phyloP scores from a whole-genome alignment of 2,888 invertebrate genomes.

The Parnassius apollo region DNA sequence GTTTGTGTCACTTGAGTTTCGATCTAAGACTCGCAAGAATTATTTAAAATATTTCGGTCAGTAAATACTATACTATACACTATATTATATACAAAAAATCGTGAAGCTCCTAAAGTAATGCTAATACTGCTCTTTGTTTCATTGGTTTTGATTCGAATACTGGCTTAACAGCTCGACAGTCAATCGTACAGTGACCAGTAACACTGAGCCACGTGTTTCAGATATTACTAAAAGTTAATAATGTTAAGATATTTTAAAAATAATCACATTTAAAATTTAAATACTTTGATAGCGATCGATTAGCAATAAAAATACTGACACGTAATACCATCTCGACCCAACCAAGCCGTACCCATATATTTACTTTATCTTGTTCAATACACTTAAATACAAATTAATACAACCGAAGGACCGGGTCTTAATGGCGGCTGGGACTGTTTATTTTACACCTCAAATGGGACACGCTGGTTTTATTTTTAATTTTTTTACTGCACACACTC shows the following conservation, averaged over 20 bases:
- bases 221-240: too few species aligned
- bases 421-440: conserved; percentile 75
- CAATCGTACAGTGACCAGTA: too few species aligned
- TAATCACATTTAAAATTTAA: conserved; percentile 30
- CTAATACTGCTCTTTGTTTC: too few species aligned
- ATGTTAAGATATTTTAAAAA: conserved; percentile 16
- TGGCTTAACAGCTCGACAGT: too few species aligned
- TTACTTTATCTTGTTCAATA: conserved; percentile 80
- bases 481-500: conserved; percentile 53
- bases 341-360: conserved; percentile 66
- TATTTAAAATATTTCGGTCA: too few species aligned
- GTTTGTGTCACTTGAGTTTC: too few species aligned
- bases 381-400: conserved; percentile 82
- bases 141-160: too few species aligned
- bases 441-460: conserved; percentile 78
- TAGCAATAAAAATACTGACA: conserved; percentile 38
- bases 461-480: conserved; percentile 60
- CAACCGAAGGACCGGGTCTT: conserved; percentile 72
- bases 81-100: too few species aligned
- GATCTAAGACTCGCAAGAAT: too few species aligned
- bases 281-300: conserved; percentile 25
- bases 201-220: too few species aligned
- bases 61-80: too few species aligned
- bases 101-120: too few species aligned
- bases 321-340: conserved; percentile 55